A percentile compares a stretch with the other conserved stretches of the same genome.
These are phyloP conservation scores for Hypsopygia costalis DNA, from an alignment of 2,888 invertebrate genomes.

Conservation along the genomic window DNA sequence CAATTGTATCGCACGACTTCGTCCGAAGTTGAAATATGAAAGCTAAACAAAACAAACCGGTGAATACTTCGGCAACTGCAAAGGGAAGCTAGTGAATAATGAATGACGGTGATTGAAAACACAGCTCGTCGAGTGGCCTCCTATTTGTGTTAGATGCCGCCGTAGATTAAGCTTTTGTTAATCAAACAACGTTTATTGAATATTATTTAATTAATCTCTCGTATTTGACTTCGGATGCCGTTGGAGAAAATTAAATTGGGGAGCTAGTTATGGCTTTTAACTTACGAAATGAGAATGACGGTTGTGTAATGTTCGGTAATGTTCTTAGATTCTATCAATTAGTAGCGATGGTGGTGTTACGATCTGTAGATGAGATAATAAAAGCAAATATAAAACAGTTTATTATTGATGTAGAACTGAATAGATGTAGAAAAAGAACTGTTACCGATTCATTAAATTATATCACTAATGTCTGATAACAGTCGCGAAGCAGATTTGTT, in stretches of 20 bases:
- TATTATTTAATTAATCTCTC: conserved; percentile 75
- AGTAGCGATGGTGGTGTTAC: too few species aligned
- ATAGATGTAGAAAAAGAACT: too few species aligned
- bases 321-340: not conserved
- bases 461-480: too few species aligned
- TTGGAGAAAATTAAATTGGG: conserved; percentile 28
- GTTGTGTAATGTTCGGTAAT: conserved; percentile 6
- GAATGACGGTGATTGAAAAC: conserved; percentile 77
- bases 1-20: conserved; percentile 57
- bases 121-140: conserved; percentile 61
- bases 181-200: conserved; percentile 76
- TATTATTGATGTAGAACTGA: too few species aligned
- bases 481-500: too few species aligned
- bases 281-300: conserved; percentile 25
- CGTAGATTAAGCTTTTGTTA: conserved; percentile 76
- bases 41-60: conserved; percentile 74
- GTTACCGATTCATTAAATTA: too few species aligned
- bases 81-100: conserved; percentile 77
- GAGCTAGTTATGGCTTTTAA: too few species aligned
- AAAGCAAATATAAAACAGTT: too few species aligned
- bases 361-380: too few species aligned
- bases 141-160: conserved; percentile 78
- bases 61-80: conserved; percentile 70
- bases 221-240: conserved; percentile 62
- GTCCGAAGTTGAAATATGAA: conserved; percentile 64